Evolutionary conservation across 2,888 invertebrate species (phyloP).

Genomic region (Meta bourneti): DNA sequence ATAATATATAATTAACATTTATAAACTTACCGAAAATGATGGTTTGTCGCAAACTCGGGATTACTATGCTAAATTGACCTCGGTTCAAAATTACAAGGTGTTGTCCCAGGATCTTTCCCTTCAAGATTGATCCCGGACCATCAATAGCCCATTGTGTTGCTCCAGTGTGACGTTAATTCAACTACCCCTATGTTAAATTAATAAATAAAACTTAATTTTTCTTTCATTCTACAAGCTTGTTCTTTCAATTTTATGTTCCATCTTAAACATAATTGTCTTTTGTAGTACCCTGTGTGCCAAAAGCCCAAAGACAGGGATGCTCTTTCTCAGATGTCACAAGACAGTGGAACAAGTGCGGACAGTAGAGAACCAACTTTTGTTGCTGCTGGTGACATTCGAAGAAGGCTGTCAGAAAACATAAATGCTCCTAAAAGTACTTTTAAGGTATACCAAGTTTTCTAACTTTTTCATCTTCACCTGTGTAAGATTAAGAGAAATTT

Average conservation of each 20-base stretch:
- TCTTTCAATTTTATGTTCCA: no score
- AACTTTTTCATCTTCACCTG: conserved; percentile 82
- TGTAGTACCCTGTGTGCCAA: conserved; percentile 75
- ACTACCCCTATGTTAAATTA: no score
- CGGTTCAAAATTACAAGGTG: no score
- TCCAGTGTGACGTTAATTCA: no score
- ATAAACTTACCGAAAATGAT: neutral
- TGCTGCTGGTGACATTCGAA: conserved; percentile 91
- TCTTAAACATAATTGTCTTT: neutral
- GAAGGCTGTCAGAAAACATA: conserved; percentile 90
- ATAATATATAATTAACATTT: neutral
- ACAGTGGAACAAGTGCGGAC: conserved; percentile 85
- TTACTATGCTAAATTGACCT: no score
- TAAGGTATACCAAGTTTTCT: conserved; percentile 79
- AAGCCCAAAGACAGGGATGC: conserved; percentile 85
- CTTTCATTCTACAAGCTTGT: no score
- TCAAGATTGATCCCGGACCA: no score
- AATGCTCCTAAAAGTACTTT: conserved; percentile 85
- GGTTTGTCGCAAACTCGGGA: no score
- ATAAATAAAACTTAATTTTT: no score
- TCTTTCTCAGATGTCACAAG: conserved; percentile 93
- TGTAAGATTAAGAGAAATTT: conserved; percentile 79
- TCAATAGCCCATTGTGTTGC: no score
- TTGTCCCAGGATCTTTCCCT: no score
- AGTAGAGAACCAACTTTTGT: conserved; percentile 87